Evolutionary conservation across 2,888 invertebrate species (phyloP).

Genomic region (Netelia inedita): DNA sequence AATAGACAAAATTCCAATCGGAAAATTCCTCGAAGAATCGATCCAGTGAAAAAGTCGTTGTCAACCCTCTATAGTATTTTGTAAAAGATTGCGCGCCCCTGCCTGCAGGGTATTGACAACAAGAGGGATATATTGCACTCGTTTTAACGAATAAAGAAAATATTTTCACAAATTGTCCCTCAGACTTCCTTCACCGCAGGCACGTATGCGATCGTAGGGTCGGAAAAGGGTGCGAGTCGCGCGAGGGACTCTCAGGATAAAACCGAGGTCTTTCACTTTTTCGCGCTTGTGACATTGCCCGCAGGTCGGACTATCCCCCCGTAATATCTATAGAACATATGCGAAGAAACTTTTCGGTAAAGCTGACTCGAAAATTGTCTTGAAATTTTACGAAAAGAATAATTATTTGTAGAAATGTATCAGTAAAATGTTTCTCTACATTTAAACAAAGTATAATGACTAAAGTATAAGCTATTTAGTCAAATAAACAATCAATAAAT

Average conservation of each 20-base stretch:
- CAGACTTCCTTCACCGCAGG: background rate
- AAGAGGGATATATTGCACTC: slow-evolving; percentile 40
- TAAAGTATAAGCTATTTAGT: too few species aligned
- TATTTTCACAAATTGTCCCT: slow-evolving; percentile 41
- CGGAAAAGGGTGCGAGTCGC: background rate
- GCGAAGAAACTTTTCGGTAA: background rate
- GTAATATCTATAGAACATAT: background rate
- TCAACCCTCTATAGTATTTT: slow-evolving; percentile 33
- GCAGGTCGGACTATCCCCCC: background rate
- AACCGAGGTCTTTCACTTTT: background rate
- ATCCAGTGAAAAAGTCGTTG: background rate
- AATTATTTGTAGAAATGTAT: too few species aligned
- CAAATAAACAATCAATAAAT: too few species aligned
- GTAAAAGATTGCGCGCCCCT: slow-evolving; percentile 27
- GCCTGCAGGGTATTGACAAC: slow-evolving; percentile 36
- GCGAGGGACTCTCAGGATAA: background rate
- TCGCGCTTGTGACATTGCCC: background rate
- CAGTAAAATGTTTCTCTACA: too few species aligned
- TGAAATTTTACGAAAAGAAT: background rate
- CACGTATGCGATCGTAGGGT: background rate
- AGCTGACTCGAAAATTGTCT: background rate
- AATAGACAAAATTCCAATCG: background rate
- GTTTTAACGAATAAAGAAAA: slow-evolving; percentile 33
- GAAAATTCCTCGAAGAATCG: background rate
- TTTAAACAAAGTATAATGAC: too few species aligned